phyloP scores from a whole-genome alignment of 2,888 invertebrate genomes.

The Acrocyrtus sp. region DNA sequence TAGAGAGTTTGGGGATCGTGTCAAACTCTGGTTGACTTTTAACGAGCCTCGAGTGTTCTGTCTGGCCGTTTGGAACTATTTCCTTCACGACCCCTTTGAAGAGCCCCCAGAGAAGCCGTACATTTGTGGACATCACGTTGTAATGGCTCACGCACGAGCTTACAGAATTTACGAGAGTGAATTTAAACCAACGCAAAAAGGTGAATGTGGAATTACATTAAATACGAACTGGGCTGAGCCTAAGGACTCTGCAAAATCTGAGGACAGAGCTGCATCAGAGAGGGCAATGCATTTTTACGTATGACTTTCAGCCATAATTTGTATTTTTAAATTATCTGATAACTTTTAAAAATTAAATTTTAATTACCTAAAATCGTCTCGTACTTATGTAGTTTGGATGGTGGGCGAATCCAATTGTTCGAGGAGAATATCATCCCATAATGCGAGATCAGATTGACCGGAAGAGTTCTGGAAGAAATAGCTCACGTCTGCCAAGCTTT shows the following conservation, averaged over 20 bases:
- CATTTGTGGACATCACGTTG: slow-evolving; percentile 39
- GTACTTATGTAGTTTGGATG: slow-evolving; percentile 50
- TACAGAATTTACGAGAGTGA: slow-evolving; percentile 46
- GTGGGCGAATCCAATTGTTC: slow-evolving; percentile 55
- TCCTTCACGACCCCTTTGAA: neutral
- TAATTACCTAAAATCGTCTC: neutral
- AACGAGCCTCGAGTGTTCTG: slow-evolving; percentile 59
- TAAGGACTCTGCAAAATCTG: slow-evolving; percentile 27
- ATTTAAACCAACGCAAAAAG: slow-evolving; percentile 32
- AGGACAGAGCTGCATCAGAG: slow-evolving; percentile 33
- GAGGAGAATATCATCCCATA: slow-evolving; percentile 57
- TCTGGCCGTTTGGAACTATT: slow-evolving; percentile 20
- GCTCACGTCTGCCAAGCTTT: slow-evolving; percentile 55
- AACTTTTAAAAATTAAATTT: neutral
- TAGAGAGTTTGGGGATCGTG: slow-evolving; percentile 69
- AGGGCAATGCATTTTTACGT: slow-evolving; percentile 49
- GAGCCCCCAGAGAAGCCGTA: slow-evolving; percentile 47
- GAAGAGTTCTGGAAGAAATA: slow-evolving; percentile 52
- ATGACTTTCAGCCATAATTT: slow-evolving; percentile 9
- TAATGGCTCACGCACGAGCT: slow-evolving; percentile 35
- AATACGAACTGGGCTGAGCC: slow-evolving; percentile 46
- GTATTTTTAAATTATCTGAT: too few species aligned
- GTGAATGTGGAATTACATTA: slow-evolving; percentile 39
- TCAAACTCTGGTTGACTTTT: slow-evolving; percentile 62
- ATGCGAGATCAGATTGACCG: slow-evolving; percentile 57